Evolutionary conservation across 2,888 invertebrate genomes (phyloP).

Genomic region (Leptinotarsa peninsularis): DNA sequence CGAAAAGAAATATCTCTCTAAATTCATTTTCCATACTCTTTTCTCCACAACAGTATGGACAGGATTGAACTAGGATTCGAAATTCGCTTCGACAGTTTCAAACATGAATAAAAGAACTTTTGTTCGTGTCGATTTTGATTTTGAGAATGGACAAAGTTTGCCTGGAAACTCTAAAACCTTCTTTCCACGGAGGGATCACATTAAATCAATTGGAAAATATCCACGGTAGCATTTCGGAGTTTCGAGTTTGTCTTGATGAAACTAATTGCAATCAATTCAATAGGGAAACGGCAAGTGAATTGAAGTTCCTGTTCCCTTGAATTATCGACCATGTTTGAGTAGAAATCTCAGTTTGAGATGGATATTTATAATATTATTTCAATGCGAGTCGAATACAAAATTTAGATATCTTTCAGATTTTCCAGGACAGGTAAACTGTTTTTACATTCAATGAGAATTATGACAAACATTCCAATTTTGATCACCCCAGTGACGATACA

Average conservation of each 20-base stretch:
- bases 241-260: constrained; percentile 13
- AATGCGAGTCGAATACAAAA: too few relatives aligned
- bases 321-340: neutral
- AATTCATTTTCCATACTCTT: neutral
- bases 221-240: constrained; percentile 8
- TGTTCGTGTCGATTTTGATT: constrained; percentile 14
- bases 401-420: too few relatives aligned
- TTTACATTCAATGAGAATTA: too few relatives aligned
- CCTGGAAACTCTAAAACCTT: neutral
- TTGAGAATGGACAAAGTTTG: constrained; percentile 7
- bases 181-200: constrained; percentile 8
- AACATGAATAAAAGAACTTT: neutral
- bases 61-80: neutral
- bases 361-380: neutral
- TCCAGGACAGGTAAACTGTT: too few relatives aligned
- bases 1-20: too few relatives aligned
- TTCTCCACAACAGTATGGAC: neutral
- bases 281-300: neutral
- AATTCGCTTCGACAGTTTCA: constrained; percentile 8
- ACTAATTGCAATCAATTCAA: constrained; percentile 11
- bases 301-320: neutral
- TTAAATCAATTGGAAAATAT: constrained; percentile 15
- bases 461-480: too few relatives aligned
- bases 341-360: neutral
- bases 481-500: too few relatives aligned